A percentile compares a stretch with the other conserved stretches of the same genome.
phyloP scores from a whole-genome alignment of 2,888 invertebrate species.

The Drosophila demipolita region DNA sequence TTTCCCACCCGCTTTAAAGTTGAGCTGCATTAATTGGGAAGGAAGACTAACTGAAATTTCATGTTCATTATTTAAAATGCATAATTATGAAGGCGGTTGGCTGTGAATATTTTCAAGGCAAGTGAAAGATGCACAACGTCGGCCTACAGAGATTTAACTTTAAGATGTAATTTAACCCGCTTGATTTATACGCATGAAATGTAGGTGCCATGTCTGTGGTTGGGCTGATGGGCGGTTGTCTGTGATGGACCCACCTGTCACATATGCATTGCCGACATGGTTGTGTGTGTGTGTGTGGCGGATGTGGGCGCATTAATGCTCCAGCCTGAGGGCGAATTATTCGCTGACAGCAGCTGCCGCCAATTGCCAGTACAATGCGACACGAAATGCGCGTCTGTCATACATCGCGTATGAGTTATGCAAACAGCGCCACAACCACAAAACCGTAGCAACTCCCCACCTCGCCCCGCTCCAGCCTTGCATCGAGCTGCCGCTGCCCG shows the following conservation, averaged over 20 bases:
- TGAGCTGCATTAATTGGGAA: constrained; percentile 1
- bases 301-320: constrained; percentile 38
- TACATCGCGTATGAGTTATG: constrained; percentile 63
- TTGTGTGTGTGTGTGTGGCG: constrained; percentile 33
- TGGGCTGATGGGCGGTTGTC: not conserved
- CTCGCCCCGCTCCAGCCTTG: not conserved
- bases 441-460: constrained; percentile 15
- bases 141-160: constrained; percentile 56
- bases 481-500: constrained; percentile 3
- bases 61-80: constrained; percentile 54
- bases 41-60: not conserved
- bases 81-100: constrained; percentile 43
- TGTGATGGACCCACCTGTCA: constrained; percentile 34
- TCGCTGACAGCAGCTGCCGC: constrained; percentile 45
- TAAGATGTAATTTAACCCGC: constrained; percentile 54
- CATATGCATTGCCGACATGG: constrained; percentile 45
- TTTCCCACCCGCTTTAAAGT: constrained; percentile 7
- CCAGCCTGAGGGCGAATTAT: constrained; percentile 7
- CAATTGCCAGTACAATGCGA: constrained; percentile 54
- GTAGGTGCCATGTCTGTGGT: not conserved
- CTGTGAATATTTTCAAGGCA: constrained; percentile 55
- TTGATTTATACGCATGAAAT: constrained; percentile 54
- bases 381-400: constrained; percentile 46
- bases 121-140: constrained; percentile 12
- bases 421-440: constrained; percentile 36